Base-by-base conservation (phyloP, 2,113 vertebrate species). In the Nothobranchius furzeri region DNA sequence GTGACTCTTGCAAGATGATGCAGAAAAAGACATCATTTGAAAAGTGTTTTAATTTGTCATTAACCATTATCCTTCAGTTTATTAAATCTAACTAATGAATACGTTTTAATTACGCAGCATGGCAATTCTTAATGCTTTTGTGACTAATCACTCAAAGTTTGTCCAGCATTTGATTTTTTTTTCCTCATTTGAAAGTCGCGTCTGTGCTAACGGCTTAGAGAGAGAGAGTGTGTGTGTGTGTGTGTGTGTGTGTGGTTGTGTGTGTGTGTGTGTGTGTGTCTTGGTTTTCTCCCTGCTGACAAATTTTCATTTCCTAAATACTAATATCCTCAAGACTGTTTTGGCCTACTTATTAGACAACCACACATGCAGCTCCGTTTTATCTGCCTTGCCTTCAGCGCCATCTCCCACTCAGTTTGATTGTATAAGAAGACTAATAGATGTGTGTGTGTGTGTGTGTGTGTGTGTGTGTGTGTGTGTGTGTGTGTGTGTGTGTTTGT, bases 251-350 rank as follows among this genome's bases (percentile, higher is more conserved):
- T 37, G 36, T 37, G 36, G 4, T 4, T 40, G 37, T 40, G 37
- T 40, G 37, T 40, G 37, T 40, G 37, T 40, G 37, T 40, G 37
- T 40, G 37, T 40, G 37, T 40, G 37, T 40, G 37, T 40, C 4
- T 40, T 42, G 73, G 49, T 66, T 47, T 67, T 72, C 68, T 81
- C 75, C 78, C 73, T 73, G 76, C 72, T 79, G 82, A 86, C 69
- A 60, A 76, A 67, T 86, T 84, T 82, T 87, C 81, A 82, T 76
- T 30, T 85, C 78, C 84, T 76, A 81, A 79, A 68, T 65, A 78
- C 79, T 83, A 81, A 88, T 84, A 88, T 83, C 86, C 86, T 45
- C 75, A 63, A 88, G 86, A 88, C 82, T 86, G 53, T 67, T 79
- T 70, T 88, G 82, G 66, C 84, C 84, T 75, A 85, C 72, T 72